Conservation (phyloP, 2,113 vertebrate genomes). For the Phylloscopus trochiloides region DNA sequence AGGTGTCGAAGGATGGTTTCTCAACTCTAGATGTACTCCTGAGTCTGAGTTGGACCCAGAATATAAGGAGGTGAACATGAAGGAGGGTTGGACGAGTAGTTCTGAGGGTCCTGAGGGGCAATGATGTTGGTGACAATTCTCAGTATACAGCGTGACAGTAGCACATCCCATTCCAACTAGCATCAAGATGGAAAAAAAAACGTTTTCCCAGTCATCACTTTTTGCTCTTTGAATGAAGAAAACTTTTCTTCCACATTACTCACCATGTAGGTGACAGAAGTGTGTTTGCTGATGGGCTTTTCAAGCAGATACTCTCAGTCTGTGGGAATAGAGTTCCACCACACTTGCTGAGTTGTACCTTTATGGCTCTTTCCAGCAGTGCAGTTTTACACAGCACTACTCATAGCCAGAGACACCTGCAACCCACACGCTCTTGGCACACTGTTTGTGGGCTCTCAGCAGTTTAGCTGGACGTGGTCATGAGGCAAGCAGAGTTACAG, state of each 20-base stretch:
- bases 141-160: accelerated
- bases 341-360: not conserved
- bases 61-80: not conserved
- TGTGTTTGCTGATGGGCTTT: accelerated
- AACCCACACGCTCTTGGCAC: not conserved
- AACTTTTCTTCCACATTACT: not conserved
- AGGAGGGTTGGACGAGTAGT: not conserved
- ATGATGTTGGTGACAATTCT: not conserved
- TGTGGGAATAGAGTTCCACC: not conserved
- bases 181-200: not conserved
- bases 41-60: not conserved
- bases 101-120: not conserved
- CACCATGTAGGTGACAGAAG: not conserved
- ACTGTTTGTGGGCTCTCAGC: not conserved
- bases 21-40: not conserved
- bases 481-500: not conserved
- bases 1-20: not conserved
- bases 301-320: not conserved
- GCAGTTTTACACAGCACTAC: not conserved
- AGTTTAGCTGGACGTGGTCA: not conserved
- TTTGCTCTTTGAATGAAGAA: not conserved
- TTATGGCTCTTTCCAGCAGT: not conserved
- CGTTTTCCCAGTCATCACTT: not conserved
- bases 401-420: not conserved
- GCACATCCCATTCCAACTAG: not conserved